Percentiles rank a stretch among this genome's conserved stretches.
These are phyloP conservation scores for Otolemur garnettii DNA, from an alignment of 2,113 vertebrate genomes.

Conservation along the genomic window DNA sequence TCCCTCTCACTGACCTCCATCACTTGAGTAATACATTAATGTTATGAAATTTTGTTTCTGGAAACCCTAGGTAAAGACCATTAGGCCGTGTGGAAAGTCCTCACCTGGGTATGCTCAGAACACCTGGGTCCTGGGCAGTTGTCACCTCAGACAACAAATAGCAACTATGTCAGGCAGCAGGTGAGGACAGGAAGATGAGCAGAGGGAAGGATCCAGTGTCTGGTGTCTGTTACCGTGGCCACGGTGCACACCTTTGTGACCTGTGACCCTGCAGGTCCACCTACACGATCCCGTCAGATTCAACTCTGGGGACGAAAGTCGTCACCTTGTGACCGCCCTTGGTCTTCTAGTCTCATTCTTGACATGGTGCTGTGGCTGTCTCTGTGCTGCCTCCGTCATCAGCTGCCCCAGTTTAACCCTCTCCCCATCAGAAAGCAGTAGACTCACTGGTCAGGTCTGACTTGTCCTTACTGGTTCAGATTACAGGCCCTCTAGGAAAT, in stretches of 20 bases:
- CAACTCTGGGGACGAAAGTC: neutral
- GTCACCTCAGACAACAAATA: neutral
- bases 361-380: no score
- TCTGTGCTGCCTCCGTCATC: neutral
- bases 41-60: neutral
- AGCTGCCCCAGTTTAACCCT: neutral
- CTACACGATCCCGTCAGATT: neutral
- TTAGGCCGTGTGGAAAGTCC: neutral
- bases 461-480: neutral
- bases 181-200: no score
- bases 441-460: no score
- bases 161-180: neutral
- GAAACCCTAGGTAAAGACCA: neutral
- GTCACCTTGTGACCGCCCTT: neutral
- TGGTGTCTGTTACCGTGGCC: neutral
- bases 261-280: neutral
- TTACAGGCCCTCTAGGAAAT: neutral
- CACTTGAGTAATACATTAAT: neutral
- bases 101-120: no score
- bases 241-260: neutral
- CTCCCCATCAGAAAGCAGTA: no score
- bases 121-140: neutral
- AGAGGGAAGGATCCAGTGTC: neutral
- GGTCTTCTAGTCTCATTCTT: neutral
- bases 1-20: neutral